Conservation (phyloP, 2,113 vertebrate genomes). For the Conger conger region DNA sequence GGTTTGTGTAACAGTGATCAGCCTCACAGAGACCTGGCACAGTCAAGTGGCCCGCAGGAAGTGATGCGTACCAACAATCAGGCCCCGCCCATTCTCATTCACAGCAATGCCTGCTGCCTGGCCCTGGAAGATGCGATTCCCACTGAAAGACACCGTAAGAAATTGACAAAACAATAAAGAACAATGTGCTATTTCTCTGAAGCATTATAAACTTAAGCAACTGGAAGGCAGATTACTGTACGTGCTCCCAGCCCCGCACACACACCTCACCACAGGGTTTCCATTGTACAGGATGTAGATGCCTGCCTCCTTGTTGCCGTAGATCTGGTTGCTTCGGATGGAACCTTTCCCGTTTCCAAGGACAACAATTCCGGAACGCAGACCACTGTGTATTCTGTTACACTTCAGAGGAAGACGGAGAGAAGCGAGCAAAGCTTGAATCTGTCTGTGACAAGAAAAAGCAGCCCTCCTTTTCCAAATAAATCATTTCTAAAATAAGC, state of each 20-base stretch:
- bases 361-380: slow-evolving; percentile 85
- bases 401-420: slow-evolving; percentile 67
- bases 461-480: not conserved
- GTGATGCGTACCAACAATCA: slow-evolving; percentile 76
- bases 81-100: slow-evolving; percentile 86
- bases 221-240: not conserved
- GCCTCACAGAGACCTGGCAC: not conserved
- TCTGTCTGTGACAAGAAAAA: not conserved
- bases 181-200: not conserved
- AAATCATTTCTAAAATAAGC: not conserved
- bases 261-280: slow-evolving; percentile 86
- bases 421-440: slow-evolving; percentile 20
- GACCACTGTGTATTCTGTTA: slow-evolving; percentile 88
- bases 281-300: slow-evolving; percentile 89
- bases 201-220: not conserved
- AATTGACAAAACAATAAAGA: slow-evolving; percentile 11
- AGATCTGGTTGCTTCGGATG: slow-evolving; percentile 88
- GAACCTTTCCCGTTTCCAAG: slow-evolving; percentile 86
- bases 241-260: slow-evolving; percentile 24
- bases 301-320: slow-evolving; percentile 90
- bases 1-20: not conserved
- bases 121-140: slow-evolving; percentile 89
- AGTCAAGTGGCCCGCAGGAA: not conserved
- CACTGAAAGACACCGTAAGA: slow-evolving; percentile 68
- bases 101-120: slow-evolving; percentile 87